phyloP scores from a whole-genome alignment of 2,113 vertebrate genomes.

The Phylloscopus trochilus region DNA sequence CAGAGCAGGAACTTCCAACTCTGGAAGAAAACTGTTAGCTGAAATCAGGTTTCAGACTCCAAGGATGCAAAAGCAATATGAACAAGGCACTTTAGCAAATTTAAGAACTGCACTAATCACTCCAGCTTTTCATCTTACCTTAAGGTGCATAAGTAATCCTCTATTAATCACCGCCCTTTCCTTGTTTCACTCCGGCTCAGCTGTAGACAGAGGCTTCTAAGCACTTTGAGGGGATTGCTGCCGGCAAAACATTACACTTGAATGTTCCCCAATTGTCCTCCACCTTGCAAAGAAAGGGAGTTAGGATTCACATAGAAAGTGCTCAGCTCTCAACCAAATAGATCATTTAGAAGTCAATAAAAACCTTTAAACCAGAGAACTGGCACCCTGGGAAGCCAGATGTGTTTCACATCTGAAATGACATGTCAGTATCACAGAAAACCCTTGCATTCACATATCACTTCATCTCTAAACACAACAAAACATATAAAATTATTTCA shows the following conservation, averaged over 20 bases:
- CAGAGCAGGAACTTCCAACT: not conserved
- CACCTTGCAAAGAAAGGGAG: not conserved
- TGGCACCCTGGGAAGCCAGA: not conserved
- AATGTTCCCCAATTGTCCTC: not conserved
- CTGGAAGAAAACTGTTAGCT: not conserved
- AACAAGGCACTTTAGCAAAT: not conserved
- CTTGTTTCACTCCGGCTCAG: not conserved
- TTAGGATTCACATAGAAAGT: not conserved
- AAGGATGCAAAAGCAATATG: not conserved
- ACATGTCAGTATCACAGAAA: not conserved
- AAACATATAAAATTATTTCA: not conserved
- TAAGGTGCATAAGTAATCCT: not conserved
- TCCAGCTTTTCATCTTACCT: not conserved
- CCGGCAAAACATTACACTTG: not conserved
- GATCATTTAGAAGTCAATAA: not conserved
- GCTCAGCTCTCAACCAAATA: not conserved
- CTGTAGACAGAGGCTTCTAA: not conserved
- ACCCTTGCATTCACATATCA: not conserved
- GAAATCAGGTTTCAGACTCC: not conserved
- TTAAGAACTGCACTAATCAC: not conserved
- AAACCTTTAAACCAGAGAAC: not conserved
- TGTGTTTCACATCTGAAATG: not conserved
- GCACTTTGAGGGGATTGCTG: not conserved
- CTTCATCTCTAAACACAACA: not conserved
- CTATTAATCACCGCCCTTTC: not conserved